Evolutionary conservation across 2,113 vertebrate genomes (phyloP).

Genomic region (Gobius niger): DNA sequence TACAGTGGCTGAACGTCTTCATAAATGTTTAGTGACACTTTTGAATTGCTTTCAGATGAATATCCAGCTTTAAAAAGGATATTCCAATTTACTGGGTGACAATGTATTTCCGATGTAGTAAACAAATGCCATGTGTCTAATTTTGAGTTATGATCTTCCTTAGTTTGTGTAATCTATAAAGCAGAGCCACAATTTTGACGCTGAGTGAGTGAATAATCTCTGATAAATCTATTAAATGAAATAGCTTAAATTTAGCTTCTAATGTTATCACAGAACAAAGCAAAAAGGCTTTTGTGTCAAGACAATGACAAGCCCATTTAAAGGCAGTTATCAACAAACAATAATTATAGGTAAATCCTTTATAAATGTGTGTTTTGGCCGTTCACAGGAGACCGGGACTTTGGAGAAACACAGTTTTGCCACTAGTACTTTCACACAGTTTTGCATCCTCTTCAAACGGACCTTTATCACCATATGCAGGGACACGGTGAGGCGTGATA

Average conservation of each 20-base stretch:
- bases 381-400: slow-evolving; percentile 82
- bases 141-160: neutral
- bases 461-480: slow-evolving; percentile 93
- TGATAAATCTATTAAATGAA: neutral
- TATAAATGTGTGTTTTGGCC: slow-evolving; percentile 4
- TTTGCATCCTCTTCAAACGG: slow-evolving; percentile 97
- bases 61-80: neutral
- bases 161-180: neutral
- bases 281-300: neutral
- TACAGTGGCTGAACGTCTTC: neutral
- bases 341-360: neutral
- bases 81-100: neutral
- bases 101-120: neutral
- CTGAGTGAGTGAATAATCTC: neutral
- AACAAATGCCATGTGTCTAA: neutral
- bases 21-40: neutral
- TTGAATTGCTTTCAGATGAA: neutral
- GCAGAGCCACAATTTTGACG: neutral
- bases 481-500: slow-evolving; percentile 83
- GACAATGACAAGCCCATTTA: neutral
- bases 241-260: neutral
- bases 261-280: neutral
- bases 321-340: neutral
- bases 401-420: slow-evolving; percentile 95
- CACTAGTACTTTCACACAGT: slow-evolving; percentile 92